A percentile compares a stretch with the other conserved stretches of the same genome.
Conservation (phyloP, 2,113 vertebrate genomes). For the Epinephelus lanceolatus region DNA sequence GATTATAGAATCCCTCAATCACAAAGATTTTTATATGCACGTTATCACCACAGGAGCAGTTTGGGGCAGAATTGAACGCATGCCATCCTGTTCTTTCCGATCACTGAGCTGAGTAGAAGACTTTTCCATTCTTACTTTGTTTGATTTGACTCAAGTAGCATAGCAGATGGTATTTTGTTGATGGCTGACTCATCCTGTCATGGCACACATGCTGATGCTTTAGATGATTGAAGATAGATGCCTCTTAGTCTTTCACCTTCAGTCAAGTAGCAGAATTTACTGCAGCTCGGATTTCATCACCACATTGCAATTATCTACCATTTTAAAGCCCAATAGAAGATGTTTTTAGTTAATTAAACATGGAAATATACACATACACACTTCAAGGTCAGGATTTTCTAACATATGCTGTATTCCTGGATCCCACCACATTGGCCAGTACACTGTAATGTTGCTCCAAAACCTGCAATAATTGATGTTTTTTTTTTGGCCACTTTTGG, state of each 20-base stretch:
- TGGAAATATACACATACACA: not conserved
- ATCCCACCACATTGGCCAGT: not conserved
- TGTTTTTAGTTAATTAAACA: not conserved
- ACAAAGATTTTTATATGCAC: not conserved
- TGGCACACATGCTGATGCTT: not conserved
- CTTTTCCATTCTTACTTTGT: conserved; percentile 2
- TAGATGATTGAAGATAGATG: not conserved
- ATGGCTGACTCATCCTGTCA: conserved; percentile 13
- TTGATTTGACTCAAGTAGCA: not conserved
- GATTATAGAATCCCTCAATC: not conserved
- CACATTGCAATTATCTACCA: not conserved
- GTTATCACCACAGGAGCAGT: not conserved
- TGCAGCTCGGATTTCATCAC: not conserved
- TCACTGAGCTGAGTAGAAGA: not conserved
- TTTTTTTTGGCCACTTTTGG: not conserved
- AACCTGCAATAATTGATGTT: not conserved
- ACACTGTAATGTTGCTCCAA: not conserved
- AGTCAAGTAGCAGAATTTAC: not conserved
- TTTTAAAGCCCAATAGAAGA: not conserved
- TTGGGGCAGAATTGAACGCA: not conserved
- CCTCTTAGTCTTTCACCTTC: not conserved
- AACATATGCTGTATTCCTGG: not conserved
- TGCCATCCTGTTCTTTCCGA: not conserved
- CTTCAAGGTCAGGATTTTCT: not conserved
- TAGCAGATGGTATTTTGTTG: conserved; percentile 19